Evolutionary conservation across 2,113 vertebrate genomes (phyloP).

Genomic region (Gallinago media): DNA sequence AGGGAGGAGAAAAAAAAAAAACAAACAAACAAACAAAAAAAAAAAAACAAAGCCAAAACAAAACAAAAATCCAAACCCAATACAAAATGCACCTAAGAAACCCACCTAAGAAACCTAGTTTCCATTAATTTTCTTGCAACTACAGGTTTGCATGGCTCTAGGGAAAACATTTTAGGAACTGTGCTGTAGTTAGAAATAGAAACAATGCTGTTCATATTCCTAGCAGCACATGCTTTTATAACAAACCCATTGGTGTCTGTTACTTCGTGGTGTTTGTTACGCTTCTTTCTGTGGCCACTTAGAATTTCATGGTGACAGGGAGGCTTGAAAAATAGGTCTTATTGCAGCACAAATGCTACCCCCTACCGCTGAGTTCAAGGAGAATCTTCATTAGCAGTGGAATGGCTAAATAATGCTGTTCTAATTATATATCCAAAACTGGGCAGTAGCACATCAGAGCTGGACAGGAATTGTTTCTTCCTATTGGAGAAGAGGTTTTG

Average conservation of each 20-base stretch:
- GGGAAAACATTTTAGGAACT: not conserved
- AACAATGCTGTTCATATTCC: not conserved
- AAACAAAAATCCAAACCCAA: not conserved
- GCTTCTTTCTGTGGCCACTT: not conserved
- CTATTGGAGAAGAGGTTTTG: not conserved
- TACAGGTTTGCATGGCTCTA: not conserved
- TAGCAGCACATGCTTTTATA: not conserved
- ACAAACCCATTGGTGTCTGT: not conserved
- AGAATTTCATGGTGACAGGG: not conserved
- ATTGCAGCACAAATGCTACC: accelerated
- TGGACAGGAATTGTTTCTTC: not conserved
- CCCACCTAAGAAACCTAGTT: not conserved
- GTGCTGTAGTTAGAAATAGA: not conserved
- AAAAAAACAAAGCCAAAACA: not conserved
- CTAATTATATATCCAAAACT: not conserved
- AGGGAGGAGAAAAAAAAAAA: too few species aligned
- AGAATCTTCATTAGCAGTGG: not conserved
- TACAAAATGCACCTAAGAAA: not conserved
- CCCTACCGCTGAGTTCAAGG: not conserved
- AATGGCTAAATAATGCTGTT: not conserved
- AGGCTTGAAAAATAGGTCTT: not conserved
- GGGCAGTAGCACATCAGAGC: not conserved
- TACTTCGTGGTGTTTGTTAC: not conserved
- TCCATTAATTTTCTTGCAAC: not conserved
- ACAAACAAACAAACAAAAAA: too few species aligned